Percentiles rank a stretch among this genome's conserved stretches.
Evolutionary conservation across 2,113 vertebrate species (phyloP).

Genomic region (Xenus cinereus): DNA sequence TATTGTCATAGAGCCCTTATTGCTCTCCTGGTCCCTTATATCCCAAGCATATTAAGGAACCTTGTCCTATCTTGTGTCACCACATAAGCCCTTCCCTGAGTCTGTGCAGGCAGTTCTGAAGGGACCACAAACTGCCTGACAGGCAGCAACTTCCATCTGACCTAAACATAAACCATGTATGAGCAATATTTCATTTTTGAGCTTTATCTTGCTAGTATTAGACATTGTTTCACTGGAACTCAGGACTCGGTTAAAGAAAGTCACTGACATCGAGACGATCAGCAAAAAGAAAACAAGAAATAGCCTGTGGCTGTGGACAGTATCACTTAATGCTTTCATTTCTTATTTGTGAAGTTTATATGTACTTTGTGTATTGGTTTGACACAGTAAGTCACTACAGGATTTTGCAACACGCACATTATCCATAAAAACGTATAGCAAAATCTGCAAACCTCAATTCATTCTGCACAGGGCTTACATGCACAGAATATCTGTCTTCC

Average conservation of each 20-base stretch:
- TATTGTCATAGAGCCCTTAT: neutral
- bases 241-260: neutral
- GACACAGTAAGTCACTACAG: neutral
- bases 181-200: neutral
- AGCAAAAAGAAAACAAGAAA: neutral
- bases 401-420: neutral
- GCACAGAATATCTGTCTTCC: neutral
- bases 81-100: neutral
- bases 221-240: neutral
- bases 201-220: neutral
- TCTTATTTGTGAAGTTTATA: neutral
- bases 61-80: neutral
- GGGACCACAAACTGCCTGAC: neutral
- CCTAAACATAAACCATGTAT: neutral
- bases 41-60: neutral
- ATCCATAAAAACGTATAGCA: neutral
- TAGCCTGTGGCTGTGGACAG: neutral
- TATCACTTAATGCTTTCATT: neutral
- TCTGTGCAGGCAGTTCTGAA: neutral
- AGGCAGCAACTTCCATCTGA: neutral
- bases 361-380: neutral
- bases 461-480: neutral
- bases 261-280: neutral
- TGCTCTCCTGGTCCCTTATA: neutral
- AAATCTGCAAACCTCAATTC: slow-evolving; percentile 16